These are phyloP conservation scores for Arrhamphus sclerolepis DNA, from an alignment of 2,797 vertebrate genomes.

Conservation along the genomic window DNA sequence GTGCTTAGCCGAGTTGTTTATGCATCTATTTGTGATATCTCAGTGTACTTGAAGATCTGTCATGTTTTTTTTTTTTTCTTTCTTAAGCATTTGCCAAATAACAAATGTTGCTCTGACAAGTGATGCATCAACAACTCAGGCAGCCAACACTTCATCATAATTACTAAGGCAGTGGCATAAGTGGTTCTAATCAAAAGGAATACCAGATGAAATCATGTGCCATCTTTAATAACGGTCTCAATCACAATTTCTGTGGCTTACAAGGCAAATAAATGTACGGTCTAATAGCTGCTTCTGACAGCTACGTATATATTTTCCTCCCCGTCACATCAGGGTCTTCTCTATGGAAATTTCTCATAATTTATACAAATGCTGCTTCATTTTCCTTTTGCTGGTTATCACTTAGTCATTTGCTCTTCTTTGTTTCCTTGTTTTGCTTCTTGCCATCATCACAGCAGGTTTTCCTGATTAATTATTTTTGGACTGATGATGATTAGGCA, in stretches of 20 bases:
- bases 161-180: slow-evolving; percentile 34
- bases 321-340: background rate
- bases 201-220: slow-evolving; percentile 26
- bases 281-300: background rate
- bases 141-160: slow-evolving; percentile 42
- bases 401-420: background rate
- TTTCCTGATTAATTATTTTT: slow-evolving; percentile 13
- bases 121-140: slow-evolving; percentile 15
- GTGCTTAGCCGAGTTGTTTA: background rate
- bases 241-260: slow-evolving; percentile 24
- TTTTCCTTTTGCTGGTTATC: background rate
- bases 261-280: background rate
- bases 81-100: slow-evolving; percentile 1
- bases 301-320: background rate
- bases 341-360: background rate
- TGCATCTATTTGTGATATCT: background rate
- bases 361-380: background rate
- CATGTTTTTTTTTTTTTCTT: slow-evolving; percentile 10
- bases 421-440: background rate
- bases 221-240: slow-evolving; percentile 34
- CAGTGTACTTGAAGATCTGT: background rate
- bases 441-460: slow-evolving; percentile 20
- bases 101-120: slow-evolving; percentile 3
- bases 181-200: slow-evolving; percentile 42
- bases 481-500: slow-evolving; percentile 28